phyloP scores from a whole-genome alignment of 2,888 invertebrate genomes.

The Xylophagus ater region DNA sequence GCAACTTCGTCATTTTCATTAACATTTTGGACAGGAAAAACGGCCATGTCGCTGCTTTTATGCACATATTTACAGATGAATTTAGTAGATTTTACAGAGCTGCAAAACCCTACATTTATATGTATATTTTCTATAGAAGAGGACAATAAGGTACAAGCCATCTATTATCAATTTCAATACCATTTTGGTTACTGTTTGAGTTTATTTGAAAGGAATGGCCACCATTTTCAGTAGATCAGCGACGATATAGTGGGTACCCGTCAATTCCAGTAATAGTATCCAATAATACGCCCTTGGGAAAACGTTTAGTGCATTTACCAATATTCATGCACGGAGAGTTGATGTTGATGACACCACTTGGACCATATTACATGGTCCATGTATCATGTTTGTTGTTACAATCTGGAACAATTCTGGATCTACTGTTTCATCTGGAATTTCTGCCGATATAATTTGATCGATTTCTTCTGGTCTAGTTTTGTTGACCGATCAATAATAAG shows the following conservation, averaged over 20 bases:
- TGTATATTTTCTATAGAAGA: constrained; percentile 23
- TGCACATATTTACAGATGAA: constrained; percentile 21
- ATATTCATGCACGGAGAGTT: too few relatives aligned
- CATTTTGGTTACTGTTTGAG: not conserved
- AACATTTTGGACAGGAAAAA: not conserved
- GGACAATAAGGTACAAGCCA: constrained; percentile 28
- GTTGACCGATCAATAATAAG: too few relatives aligned
- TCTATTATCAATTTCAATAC: constrained; percentile 22
- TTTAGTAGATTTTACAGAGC: constrained; percentile 32
- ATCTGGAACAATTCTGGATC: too few relatives aligned
- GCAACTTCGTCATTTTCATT: too few relatives aligned
- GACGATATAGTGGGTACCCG: constrained; percentile 25
- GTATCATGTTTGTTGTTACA: too few relatives aligned
- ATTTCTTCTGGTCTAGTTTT: too few relatives aligned
- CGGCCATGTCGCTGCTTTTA: not conserved
- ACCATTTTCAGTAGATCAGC: constrained; percentile 21
- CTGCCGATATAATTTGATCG: too few relatives aligned
- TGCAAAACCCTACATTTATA: constrained; percentile 32
- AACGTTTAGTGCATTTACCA: constrained; percentile 24
- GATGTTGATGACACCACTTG: constrained; percentile 23
- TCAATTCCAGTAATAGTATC: constrained; percentile 22
- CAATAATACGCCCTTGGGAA: constrained; percentile 17
- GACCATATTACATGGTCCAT: constrained; percentile 29
- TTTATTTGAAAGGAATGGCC: constrained; percentile 20
- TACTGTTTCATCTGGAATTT: too few relatives aligned